Evolutionary conservation across 2,797 vertebrate genomes (phyloP), one percentile per base, ranked within the genome.

Genomic region (Oreortyx pictus): DNA sequence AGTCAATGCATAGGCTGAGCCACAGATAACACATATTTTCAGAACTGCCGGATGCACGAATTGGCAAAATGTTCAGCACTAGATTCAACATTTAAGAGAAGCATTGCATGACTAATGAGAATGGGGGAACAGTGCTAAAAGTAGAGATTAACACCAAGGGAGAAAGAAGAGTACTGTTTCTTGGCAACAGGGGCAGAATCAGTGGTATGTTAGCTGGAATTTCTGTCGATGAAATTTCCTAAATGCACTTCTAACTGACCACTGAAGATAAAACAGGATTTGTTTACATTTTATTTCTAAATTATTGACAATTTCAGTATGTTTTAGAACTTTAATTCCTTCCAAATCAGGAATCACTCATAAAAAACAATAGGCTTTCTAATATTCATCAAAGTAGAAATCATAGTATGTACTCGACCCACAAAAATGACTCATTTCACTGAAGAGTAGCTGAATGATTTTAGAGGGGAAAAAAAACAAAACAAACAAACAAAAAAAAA

Each of bases 61-160:
- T 46, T 89, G 81, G 82, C 72, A 95, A 79, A 91, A 78, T 76
- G 67, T 86, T 94, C 84, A 92, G 64, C 57, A 49, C 54, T 71
- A 49, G 52, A 25, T 94, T 86, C 62, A 94, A 82, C 71, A 73
- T 86, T 93, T 90, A 84, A 84, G 31, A 86, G 81, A 79, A 92
- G 64, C 61, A 86, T 84, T 95, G 80, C 85, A 93, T 90, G 94
- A 91, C 87, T 94, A 92, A 93, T 89, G 91, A 91, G 80, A 92
- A 86, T 75, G 76, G 41, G 13, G n/a, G 22, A 96, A 82, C 39
- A 67, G 86, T 83, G 65, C 81, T 95, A 85, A 93, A 92, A 96
- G 95, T 49, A 90, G 82, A 92, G 78, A 95, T 93, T 94, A 93
- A 87, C 77, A 78, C 75, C 14, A 7, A 93, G 82, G 73, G 88